Evolutionary conservation across 2,797 vertebrate genomes (phyloP).

Genomic region (Chelonia mydas): DNA sequence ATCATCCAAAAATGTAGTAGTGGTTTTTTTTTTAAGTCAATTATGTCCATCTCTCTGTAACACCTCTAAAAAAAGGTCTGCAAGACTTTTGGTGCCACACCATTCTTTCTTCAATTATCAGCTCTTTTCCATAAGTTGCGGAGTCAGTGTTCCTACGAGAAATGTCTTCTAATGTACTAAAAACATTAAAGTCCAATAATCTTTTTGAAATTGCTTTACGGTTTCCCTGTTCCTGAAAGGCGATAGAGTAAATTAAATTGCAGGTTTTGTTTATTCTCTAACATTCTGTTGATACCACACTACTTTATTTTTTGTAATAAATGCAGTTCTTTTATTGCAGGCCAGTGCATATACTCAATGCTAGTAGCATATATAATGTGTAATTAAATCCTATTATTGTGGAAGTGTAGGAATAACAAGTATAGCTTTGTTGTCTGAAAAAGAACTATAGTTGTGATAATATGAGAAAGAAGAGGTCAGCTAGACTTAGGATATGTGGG

Average conservation of each 20-base stretch:
- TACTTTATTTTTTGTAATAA: slow-evolving; percentile 57
- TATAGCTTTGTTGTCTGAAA: slow-evolving; percentile 20
- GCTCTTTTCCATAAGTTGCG: not conserved
- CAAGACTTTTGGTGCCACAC: slow-evolving; percentile 9
- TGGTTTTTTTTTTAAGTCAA: not conserved
- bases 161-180: slow-evolving; percentile 50
- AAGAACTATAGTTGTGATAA: not conserved
- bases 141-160: slow-evolving; percentile 45
- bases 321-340: slow-evolving; percentile 28
- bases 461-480: not conserved
- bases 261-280: slow-evolving; percentile 17
- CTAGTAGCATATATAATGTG: slow-evolving; percentile 35
- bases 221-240: slow-evolving; percentile 64
- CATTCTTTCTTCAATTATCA: slow-evolving; percentile 51
- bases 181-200: slow-evolving; percentile 72
- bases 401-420: slow-evolving; percentile 43
- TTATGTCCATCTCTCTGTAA: not conserved
- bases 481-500: not conserved
- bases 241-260: slow-evolving; percentile 70
- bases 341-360: slow-evolving; percentile 31
- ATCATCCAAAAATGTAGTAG: not conserved
- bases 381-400: slow-evolving; percentile 62
- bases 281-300: slow-evolving; percentile 20
- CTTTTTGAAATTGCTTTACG: slow-evolving; percentile 66
- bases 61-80: slow-evolving; percentile 5